Conservation (phyloP, 2,113 vertebrate species). For the Synodontis membranacea region DNA sequence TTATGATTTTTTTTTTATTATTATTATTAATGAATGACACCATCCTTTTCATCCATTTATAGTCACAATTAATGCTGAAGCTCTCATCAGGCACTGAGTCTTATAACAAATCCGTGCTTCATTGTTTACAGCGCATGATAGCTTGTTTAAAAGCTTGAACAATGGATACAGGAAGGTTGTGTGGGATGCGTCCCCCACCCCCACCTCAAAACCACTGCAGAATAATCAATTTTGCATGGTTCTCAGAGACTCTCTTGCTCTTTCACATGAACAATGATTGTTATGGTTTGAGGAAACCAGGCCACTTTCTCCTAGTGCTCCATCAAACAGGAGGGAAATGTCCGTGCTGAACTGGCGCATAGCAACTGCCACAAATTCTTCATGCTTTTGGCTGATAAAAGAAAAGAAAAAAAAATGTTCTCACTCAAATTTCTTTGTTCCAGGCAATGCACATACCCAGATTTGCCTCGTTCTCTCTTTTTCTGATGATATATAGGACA, state of each 20-base stretch:
- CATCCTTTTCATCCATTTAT: not conserved
- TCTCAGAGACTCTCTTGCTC: not conserved
- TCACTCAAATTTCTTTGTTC: constrained; percentile 15
- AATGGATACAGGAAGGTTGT: not conserved
- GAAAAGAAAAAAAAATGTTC: not conserved
- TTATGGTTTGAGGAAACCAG: constrained; percentile 15
- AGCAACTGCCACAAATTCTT: not conserved
- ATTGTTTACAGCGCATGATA: not conserved
- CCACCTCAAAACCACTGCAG: not conserved
- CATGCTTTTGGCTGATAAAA: not conserved
- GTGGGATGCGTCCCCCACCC: not conserved
- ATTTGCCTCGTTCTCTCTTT: not conserved
- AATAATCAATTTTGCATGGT: constrained; percentile 7
- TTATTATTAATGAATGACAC: not conserved
- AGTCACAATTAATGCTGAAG: not conserved
- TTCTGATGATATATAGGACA: constrained; percentile 18
- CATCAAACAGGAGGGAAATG: not conserved
- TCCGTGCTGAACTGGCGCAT: not conserved
- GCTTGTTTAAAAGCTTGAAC: not conserved
- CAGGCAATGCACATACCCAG: constrained; percentile 1
- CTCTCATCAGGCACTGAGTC: not conserved
- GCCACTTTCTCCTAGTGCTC: not conserved
- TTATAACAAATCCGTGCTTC: not conserved
- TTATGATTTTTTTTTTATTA: not conserved
- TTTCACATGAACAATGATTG: not conserved